Percentiles rank a stretch among this genome's conserved stretches.
Evolutionary conservation across 2,113 vertebrate genomes (phyloP).

Genomic region (Poeciliopsis prolifica): DNA sequence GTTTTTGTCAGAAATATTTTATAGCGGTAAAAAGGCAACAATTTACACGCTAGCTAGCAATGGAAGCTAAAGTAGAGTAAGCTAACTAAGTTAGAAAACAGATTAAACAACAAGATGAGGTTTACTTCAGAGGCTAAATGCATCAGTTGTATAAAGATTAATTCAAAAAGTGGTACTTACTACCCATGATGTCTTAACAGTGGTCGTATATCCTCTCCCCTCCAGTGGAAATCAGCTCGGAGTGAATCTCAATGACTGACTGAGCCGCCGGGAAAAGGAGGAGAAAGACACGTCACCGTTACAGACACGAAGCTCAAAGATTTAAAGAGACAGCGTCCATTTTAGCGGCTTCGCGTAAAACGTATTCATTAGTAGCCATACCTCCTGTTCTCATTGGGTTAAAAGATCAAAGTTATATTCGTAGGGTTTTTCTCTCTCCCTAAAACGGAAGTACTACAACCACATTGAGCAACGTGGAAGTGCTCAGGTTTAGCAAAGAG

Average conservation of each 20-base stretch:
- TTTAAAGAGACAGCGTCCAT: slow-evolving; percentile 42
- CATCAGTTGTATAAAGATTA: accelerated
- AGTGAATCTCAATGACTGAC: slow-evolving; percentile 20
- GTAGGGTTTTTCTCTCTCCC: background rate
- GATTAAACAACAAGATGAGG: background rate
- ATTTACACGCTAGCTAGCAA: slow-evolving; percentile 24
- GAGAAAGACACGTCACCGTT: slow-evolving; percentile 70
- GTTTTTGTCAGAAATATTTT: background rate
- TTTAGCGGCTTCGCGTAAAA: background rate
- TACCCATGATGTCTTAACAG: slow-evolving; percentile 70
- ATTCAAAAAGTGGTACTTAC: slow-evolving; percentile 65
- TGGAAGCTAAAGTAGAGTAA: slow-evolving; percentile 19
- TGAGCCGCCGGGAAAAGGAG: slow-evolving; percentile 18
- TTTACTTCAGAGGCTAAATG: accelerated
- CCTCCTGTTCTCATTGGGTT: no score
- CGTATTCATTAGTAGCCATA: no score
- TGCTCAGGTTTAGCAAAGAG: background rate
- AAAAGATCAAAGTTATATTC: no score
- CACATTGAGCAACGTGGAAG: background rate
- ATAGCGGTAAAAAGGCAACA: background rate
- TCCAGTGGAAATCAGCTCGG: slow-evolving; percentile 6
- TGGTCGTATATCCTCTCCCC: slow-evolving; percentile 6
- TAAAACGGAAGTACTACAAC: background rate
- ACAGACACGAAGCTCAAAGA: slow-evolving; percentile 24
- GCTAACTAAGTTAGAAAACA: slow-evolving; percentile 42